Percentiles rank a stretch among this genome's conserved stretches.
These are phyloP conservation scores for Brachypodius melanocephalos DNA, from an alignment of 2,113 vertebrate species.

Conservation along the genomic window DNA sequence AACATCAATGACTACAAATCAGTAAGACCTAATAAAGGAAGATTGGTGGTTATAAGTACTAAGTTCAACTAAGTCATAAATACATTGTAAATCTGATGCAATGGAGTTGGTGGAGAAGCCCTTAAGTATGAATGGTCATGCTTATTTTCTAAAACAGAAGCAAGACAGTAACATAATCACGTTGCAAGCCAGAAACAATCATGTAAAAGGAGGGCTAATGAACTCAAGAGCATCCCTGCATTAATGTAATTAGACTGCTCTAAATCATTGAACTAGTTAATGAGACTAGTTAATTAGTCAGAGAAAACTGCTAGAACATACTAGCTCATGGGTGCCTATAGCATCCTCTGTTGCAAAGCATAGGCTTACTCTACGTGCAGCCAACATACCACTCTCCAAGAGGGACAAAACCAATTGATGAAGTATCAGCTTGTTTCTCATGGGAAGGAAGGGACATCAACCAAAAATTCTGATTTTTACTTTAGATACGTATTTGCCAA, in stretches of 20 bases:
- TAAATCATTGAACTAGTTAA: not conserved
- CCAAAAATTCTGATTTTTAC: constrained; percentile 16
- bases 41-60: not conserved
- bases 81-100: not conserved
- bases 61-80: not conserved
- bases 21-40: not conserved
- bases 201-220: not conserved
- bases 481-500: not conserved
- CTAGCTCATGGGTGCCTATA: not conserved
- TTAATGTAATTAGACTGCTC: not conserved
- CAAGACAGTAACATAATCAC: not conserved
- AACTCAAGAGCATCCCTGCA: not conserved
- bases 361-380: not conserved
- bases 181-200: not conserved
- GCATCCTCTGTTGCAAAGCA: not conserved
- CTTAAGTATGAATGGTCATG: not conserved
- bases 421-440: constrained; percentile 11
- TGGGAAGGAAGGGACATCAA: constrained; percentile 12
- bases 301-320: not conserved
- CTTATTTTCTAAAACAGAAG: not conserved
- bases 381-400: constrained; percentile 39
- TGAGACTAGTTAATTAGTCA: not conserved
- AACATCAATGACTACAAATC: not conserved
- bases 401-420: constrained; percentile 12
- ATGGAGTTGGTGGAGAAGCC: not conserved